phyloP scores from a whole-genome alignment of 2,888 invertebrate genomes.

The Microdon myrmicae region DNA sequence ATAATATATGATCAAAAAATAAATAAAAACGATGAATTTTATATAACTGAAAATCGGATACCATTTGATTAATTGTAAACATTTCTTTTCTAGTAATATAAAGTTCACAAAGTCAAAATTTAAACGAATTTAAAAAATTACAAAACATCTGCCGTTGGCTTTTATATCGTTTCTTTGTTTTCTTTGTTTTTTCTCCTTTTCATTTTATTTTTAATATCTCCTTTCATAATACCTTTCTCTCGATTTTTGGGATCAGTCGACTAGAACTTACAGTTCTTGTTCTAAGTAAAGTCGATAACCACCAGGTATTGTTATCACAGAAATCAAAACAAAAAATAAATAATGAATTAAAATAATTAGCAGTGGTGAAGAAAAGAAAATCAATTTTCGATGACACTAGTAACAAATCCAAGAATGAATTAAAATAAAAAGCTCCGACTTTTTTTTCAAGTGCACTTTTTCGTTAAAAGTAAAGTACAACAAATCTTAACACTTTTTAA shows the following conservation, averaged over 20 bases:
- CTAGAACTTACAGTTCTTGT: no score
- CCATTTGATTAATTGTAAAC: conserved; percentile 32
- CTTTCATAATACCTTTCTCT: no score
- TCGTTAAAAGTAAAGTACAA: conserved; percentile 16
- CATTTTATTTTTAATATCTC: no score
- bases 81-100: conserved; percentile 22
- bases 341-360: not conserved
- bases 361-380: not conserved
- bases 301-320: no score
- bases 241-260: no score
- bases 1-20: conserved; percentile 31
- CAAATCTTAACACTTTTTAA: conserved; percentile 3
- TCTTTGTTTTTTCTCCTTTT: conserved; percentile 16
- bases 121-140: conserved; percentile 45
- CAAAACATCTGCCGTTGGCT: conserved; percentile 62
- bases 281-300: conserved; percentile 16
- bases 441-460: no score
- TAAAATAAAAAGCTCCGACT: conserved; percentile 1
- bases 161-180: conserved; percentile 52
- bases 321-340: conserved; percentile 1
- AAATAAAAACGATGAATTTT: conserved; percentile 15
- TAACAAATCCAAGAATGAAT: conserved; percentile 1
- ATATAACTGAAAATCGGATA: conserved; percentile 20
- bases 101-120: conserved; percentile 19
- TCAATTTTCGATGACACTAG: no score